Evolutionary conservation across 2,797 vertebrate genomes (phyloP).

Genomic region (Acipenser oxyrinchus): DNA sequence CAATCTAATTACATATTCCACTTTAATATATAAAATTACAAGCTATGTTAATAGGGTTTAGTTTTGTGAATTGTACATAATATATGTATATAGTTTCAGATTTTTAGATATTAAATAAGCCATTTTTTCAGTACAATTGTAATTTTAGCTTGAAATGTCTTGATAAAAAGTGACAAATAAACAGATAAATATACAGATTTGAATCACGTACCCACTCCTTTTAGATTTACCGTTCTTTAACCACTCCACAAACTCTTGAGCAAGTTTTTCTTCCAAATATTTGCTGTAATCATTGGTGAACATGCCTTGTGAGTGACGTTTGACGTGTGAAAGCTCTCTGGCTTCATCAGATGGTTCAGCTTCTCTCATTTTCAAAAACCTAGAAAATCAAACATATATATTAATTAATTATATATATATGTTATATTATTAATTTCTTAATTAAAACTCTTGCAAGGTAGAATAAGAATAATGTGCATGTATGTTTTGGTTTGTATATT

Average conservation of each 20-base stretch:
- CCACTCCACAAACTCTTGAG: slow-evolving; percentile 96
- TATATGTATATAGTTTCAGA: too few relatives aligned
- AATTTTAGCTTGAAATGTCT: too few relatives aligned
- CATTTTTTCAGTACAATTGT: too few relatives aligned
- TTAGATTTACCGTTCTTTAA: slow-evolving; percentile 82
- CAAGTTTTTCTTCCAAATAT: slow-evolving; percentile 89
- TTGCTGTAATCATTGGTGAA: slow-evolving; percentile 99
- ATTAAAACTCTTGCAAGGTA: neutral
- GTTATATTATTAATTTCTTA: neutral
- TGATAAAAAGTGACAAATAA: too few relatives aligned
- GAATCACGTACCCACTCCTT: slow-evolving; percentile 76
- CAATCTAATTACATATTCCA: too few relatives aligned
- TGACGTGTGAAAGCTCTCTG: slow-evolving; percentile 67
- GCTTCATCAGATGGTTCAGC: slow-evolving; percentile 61
- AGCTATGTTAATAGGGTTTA: too few relatives aligned
- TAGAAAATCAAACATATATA: slow-evolving; percentile 41
- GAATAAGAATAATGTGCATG: neutral
- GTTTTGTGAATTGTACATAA: too few relatives aligned
- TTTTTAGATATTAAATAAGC: too few relatives aligned
- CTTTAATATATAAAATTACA: too few relatives aligned
- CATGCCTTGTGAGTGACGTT: slow-evolving; percentile 96
- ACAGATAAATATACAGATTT: too few relatives aligned
- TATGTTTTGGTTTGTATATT: neutral
- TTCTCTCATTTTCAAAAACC: slow-evolving; percentile 67
- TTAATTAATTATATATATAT: too few relatives aligned